phyloP scores from a whole-genome alignment of 1,140 invertebrate genomes.

The Drosophila nannoptera region DNA sequence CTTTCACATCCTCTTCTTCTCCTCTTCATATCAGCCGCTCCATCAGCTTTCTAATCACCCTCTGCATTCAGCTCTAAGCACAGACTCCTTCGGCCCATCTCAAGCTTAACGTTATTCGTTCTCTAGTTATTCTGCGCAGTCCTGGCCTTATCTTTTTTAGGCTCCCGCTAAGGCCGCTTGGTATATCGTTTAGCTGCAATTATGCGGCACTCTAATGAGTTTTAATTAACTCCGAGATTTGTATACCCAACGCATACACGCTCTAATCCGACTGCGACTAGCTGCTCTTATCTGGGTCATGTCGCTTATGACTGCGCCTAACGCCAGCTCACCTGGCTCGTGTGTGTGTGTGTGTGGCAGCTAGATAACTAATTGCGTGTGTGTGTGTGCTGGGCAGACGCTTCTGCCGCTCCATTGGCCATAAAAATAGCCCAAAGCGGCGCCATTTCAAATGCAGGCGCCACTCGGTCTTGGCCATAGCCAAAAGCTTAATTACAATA shows the following conservation, averaged over 20 bases:
- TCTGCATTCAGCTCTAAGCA: neutral
- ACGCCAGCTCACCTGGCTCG: slow-evolving; percentile 20
- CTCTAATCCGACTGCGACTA: slow-evolving; percentile 19
- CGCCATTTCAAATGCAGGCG: slow-evolving; percentile 57
- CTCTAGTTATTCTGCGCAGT: neutral
- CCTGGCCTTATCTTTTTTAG: neutral
- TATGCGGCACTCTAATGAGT: slow-evolving; percentile 68
- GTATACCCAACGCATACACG: slow-evolving; percentile 44
- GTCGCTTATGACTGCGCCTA: slow-evolving; percentile 19
- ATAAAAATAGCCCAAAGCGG: slow-evolving; percentile 66
- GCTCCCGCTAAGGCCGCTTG: slow-evolving; percentile 8
- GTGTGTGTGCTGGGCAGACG: slow-evolving; percentile 12
- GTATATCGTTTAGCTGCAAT: slow-evolving; percentile 58
- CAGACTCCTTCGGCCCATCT: neutral
- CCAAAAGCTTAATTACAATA: slow-evolving; percentile 68
- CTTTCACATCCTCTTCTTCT: too few relatives aligned
- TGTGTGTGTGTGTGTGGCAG: neutral
- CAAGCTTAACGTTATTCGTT: neutral
- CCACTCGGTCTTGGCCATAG: slow-evolving; percentile 29
- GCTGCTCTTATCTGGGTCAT: slow-evolving; percentile 53
- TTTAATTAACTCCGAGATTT: slow-evolving; percentile 75
- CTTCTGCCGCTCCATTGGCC: slow-evolving; percentile 52
- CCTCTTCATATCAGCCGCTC: too few relatives aligned
- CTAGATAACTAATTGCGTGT: neutral
- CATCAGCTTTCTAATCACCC: neutral